Conservation (phyloP, 64 coral and sea anemone genomes). For the Cladopsammia gracilis region DNA sequence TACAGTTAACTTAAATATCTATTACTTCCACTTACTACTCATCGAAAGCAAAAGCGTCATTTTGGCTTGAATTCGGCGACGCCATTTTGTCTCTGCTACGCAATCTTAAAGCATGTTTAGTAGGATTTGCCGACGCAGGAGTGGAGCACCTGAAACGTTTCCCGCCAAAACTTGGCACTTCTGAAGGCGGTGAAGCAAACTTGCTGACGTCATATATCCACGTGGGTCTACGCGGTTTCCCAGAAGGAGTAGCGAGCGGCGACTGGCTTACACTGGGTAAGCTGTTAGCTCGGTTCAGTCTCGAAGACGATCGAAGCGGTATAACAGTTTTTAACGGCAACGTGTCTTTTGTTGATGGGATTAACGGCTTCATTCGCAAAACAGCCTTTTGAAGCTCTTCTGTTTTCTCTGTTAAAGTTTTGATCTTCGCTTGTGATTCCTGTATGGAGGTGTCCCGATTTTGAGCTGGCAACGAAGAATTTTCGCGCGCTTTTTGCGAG, state of each 20-base stretch:
- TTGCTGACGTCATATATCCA: conserved; percentile 17
- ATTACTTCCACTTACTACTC: not conserved
- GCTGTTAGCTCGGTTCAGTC: not conserved
- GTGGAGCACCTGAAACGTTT: not conserved
- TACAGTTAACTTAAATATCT: too few relatives aligned
- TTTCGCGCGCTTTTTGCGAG: not conserved
- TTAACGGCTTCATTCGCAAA: not conserved
- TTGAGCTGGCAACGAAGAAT: not conserved
- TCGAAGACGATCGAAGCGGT: not conserved
- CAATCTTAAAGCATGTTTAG: not conserved
- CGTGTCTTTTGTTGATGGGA: not conserved
- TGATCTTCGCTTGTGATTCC: not conserved
- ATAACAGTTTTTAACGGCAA: not conserved
- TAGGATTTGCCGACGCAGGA: not conserved
- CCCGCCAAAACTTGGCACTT: not conserved
- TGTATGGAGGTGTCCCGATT: not conserved
- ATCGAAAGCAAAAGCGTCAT: conserved; percentile 19
- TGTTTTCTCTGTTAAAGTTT: not conserved
- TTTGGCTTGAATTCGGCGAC: not conserved
- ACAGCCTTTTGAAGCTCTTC: not conserved
- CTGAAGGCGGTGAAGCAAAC: conserved; percentile 11
- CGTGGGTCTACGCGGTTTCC: conserved; percentile 4
- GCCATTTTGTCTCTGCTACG: not conserved
- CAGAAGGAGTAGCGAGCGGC: not conserved
- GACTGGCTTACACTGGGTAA: not conserved